These are phyloP conservation scores for Hirtodrosophila alboralis DNA, from an alignment of 2,888 invertebrate species.

Conservation along the genomic window DNA sequence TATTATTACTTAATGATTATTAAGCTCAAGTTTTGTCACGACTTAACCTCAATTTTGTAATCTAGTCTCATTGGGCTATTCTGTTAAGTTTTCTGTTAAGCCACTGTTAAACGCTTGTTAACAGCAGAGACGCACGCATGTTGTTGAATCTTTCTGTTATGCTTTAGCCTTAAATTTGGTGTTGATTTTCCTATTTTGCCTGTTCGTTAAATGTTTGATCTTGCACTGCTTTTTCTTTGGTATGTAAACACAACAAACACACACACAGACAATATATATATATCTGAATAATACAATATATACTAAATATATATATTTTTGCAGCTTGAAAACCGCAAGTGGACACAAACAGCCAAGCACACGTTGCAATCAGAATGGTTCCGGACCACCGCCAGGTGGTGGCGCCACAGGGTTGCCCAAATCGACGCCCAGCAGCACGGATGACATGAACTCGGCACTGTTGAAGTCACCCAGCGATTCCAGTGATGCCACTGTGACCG, in stretches of 20 bases:
- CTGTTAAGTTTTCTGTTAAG: constrained; percentile 14
- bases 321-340: constrained; percentile 80
- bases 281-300: too few relatives aligned
- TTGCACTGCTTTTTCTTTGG: constrained; percentile 37
- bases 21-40: too few relatives aligned
- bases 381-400: constrained; percentile 56
- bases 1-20: too few relatives aligned
- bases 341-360: constrained; percentile 65
- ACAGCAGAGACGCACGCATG: constrained; percentile 3
- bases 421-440: constrained; percentile 87
- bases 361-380: constrained; percentile 57
- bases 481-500: constrained; percentile 84
- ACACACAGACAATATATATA: constrained; percentile 7
- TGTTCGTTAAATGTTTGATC: constrained; percentile 11
- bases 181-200: constrained; percentile 40
- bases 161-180: constrained; percentile 26
- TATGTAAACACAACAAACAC: constrained; percentile 43
- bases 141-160: constrained; percentile 10
- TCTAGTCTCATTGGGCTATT: background rate
- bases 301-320: too few relatives aligned
- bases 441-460: constrained; percentile 89
- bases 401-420: constrained; percentile 82
- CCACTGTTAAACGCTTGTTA: constrained; percentile 28
- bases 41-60: background rate
- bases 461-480: constrained; percentile 86